Evolutionary conservation across 2,888 invertebrate genomes (phyloP), one percentile per base, ranked within the genome.

Genomic region (Apeira syringaria): DNA sequence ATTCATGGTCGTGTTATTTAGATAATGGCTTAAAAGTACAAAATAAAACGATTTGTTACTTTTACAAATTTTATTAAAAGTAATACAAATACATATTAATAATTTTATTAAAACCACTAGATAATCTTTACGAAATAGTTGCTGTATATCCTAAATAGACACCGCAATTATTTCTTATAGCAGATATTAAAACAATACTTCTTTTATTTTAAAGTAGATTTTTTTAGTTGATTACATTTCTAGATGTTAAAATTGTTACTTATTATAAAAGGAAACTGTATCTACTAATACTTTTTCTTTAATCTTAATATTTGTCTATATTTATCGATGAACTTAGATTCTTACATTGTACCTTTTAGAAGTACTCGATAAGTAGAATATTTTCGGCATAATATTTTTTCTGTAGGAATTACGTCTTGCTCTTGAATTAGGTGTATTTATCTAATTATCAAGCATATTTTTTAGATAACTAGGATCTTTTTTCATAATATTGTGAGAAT

Each of bases 1-100:
- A 84, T 84, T 80, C 74, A 76, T 77, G 81, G 78, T 78, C 79
- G 85, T 85, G 89, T 89, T 85, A 88, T 87, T 87, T 90, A 90
- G 90, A 85, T 91, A 92, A 92, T 91, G 92, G 92, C 92, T 92
- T 92, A 90, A 87, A 92, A 93, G 92, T 92, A 93, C 92, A 93
- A 93, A 90, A 18, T 56, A 79, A 88, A 86, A 89, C 91, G 83
- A 91, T 92, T 92, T 91, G 92, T 92, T 93, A 92, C 92, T 92
- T 93, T 92, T 92, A 92, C 91, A 93, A 92, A 92, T 92, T 93
- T 92, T 92, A 92, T 92, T 26, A 87, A 90, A 47, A 88, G 59
- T 82, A 81, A 87, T 80, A 69, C 73, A 75, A 83, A 83, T 86
- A 85, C 84, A 87, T 85, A 84, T 82, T 70, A 78, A 39, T 31